These are phyloP conservation scores for Oxycera nigricornis DNA, from an alignment of 2,888 invertebrate species.

Conservation along the genomic window DNA sequence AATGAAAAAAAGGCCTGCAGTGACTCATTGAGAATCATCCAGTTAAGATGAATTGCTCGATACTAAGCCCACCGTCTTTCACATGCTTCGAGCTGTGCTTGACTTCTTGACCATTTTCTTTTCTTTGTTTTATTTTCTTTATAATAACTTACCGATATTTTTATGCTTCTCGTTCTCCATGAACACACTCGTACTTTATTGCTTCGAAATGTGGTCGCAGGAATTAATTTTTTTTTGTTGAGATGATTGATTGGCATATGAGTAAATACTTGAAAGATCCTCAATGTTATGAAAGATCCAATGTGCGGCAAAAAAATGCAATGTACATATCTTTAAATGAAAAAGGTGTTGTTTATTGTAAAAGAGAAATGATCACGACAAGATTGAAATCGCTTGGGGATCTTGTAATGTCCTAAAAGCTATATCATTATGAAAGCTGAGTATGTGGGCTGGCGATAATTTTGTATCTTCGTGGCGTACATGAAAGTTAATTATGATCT, in stretches of 20 bases:
- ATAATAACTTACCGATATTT: not conserved
- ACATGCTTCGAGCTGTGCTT: not conserved
- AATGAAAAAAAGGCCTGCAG: not conserved
- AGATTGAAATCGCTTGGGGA: not conserved
- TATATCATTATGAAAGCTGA: not conserved
- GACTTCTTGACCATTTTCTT: not conserved
- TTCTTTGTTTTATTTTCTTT: not conserved
- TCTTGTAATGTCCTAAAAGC: not conserved
- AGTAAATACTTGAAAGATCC: constrained; percentile 22
- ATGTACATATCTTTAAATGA: too few relatives aligned
- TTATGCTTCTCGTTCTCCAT: not conserved
- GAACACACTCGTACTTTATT: not conserved
- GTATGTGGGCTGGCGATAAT: constrained; percentile 25
- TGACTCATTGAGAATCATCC: constrained; percentile 18
- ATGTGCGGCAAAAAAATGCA: not conserved
- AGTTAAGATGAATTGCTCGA: constrained; percentile 24
- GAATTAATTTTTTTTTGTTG: constrained; percentile 31
- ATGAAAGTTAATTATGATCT: constrained; percentile 32
- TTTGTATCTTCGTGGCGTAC: not conserved
- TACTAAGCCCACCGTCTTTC: not conserved
- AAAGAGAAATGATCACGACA: not conserved
- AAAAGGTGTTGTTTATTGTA: not conserved
- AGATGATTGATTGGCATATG: constrained; percentile 35
- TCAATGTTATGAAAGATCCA: not conserved
- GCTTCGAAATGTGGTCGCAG: constrained; percentile 15